Conservation (phyloP, 1,140 invertebrate genomes). For the Drosophila obscura region DNA sequence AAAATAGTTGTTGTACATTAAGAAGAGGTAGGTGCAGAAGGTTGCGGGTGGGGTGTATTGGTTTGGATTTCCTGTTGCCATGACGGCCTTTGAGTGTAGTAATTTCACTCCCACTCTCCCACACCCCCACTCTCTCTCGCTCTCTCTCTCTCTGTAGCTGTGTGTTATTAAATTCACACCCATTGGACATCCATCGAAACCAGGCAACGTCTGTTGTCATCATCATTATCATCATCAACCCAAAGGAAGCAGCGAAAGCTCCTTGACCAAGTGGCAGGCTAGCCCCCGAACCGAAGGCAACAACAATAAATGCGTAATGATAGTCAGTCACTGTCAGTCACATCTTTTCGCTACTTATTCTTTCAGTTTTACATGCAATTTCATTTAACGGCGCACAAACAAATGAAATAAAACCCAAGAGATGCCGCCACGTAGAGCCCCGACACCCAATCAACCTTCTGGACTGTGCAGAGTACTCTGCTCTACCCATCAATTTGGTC, state of each 20-base stretch:
- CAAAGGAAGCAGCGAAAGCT: background rate
- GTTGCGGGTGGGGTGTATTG: constrained; percentile 8
- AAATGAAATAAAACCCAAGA: constrained; percentile 63
- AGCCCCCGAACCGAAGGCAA: constrained; percentile 35
- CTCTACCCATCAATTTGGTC: constrained; percentile 27
- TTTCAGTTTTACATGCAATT: constrained; percentile 64
- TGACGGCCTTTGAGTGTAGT: constrained; percentile 58
- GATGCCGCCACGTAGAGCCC: too few species aligned
- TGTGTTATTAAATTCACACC: constrained; percentile 79
- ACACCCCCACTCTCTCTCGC: background rate
- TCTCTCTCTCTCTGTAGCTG: constrained; percentile 7
- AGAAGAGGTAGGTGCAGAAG: constrained; percentile 27
- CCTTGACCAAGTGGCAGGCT: constrained; percentile 57
- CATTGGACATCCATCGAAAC: constrained; percentile 19
- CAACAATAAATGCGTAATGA: constrained; percentile 77
- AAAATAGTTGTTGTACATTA: constrained; percentile 82
- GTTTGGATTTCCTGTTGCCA: constrained; percentile 68
- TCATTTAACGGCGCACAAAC: constrained; percentile 78
- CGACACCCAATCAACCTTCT: background rate
- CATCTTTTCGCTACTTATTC: background rate
- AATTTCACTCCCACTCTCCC: too few species aligned
- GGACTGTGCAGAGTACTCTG: too few species aligned
- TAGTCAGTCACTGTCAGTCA: constrained; percentile 69
- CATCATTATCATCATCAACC: constrained; percentile 27
- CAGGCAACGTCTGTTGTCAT: constrained; percentile 46